Conservation (phyloP, 2,113 vertebrate species). For the Coracopsis vasa region DNA sequence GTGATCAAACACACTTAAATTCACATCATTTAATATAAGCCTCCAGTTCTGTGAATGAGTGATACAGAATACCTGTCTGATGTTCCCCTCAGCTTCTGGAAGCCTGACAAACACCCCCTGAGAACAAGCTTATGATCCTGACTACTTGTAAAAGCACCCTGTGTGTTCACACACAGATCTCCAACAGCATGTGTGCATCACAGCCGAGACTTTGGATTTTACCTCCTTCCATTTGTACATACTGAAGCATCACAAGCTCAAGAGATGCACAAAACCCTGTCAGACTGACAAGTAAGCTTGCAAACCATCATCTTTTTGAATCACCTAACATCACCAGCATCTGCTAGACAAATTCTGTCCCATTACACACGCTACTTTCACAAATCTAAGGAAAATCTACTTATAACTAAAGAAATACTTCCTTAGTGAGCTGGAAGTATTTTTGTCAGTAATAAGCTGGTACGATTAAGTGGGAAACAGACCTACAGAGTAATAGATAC, state of each 20-base stretch:
- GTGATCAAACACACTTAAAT: background rate
- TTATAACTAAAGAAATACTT: background rate
- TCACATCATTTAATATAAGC: background rate
- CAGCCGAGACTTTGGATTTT: background rate
- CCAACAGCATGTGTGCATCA: accelerated
- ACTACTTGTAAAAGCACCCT: background rate
- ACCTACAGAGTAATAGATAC: background rate
- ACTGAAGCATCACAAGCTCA: background rate
- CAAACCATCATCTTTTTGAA: background rate
- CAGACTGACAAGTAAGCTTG: background rate
- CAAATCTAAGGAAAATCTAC: background rate
- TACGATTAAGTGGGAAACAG: background rate
- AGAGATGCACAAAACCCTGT: background rate
- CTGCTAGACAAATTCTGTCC: background rate
- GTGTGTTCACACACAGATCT: background rate
- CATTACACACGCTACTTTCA: background rate
- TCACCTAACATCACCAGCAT: background rate
- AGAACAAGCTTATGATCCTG: background rate
- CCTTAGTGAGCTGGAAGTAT: background rate
- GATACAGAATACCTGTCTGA: too few species aligned
- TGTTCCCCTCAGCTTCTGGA: background rate
- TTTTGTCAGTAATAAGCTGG: background rate
- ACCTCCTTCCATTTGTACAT: background rate
- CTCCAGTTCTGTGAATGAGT: background rate
- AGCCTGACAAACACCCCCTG: background rate